These are phyloP conservation scores for Climacteris rufus DNA, from an alignment of 2,113 vertebrate genomes.

Conservation along the genomic window DNA sequence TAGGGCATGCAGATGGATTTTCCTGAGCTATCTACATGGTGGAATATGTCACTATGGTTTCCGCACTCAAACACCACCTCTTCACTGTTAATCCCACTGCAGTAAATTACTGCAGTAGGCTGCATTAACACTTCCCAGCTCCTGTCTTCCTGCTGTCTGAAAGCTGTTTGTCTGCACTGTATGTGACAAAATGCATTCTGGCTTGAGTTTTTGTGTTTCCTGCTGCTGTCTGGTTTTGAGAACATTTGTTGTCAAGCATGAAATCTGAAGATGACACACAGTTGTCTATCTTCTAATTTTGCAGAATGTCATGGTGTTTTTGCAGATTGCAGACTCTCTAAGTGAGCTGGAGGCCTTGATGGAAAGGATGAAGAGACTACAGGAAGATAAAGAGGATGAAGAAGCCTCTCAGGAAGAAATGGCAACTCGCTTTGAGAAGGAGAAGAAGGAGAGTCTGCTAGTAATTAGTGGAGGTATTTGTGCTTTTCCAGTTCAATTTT, in stretches of 20 bases:
- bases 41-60: not conserved
- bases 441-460: conserved; percentile 83
- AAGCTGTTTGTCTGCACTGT: not conserved
- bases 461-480: conserved; percentile 78
- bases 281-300: conserved; percentile 28
- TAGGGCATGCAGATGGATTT: not conserved
- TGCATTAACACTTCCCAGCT: not conserved
- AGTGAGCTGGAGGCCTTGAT: conserved; percentile 83
- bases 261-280: not conserved
- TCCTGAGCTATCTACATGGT: not conserved
- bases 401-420: conserved; percentile 83
- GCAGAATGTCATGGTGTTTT: conserved; percentile 46
- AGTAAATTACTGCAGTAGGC: not conserved
- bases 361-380: conserved; percentile 84
- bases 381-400: conserved; percentile 78
- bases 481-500: not conserved
- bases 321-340: conserved; percentile 77
- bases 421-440: conserved; percentile 83
- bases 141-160: not conserved
- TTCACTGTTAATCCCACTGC: not conserved
- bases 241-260: not conserved
- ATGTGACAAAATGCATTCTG: not conserved
- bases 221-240: not conserved
- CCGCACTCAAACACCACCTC: not conserved
- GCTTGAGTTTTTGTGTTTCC: not conserved